Conservation (phyloP, 2,888 invertebrate genomes). For the Seira sanloemensis region DNA sequence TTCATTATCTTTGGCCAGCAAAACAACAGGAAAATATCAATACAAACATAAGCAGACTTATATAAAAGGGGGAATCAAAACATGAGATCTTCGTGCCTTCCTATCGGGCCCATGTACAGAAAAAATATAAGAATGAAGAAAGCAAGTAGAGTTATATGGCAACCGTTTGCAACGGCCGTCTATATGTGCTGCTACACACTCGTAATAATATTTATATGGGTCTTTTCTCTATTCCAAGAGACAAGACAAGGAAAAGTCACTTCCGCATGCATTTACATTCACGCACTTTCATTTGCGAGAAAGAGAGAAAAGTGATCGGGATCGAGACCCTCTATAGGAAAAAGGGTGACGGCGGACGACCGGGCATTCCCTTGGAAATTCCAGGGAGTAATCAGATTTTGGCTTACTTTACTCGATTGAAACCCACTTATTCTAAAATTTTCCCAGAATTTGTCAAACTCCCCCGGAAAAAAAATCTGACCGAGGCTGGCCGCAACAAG, state of each 20-base stretch:
- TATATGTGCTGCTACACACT: too few relatives aligned
- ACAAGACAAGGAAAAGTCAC: background rate
- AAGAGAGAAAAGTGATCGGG: background rate
- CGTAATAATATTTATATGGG: too few relatives aligned
- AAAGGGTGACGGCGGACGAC: constrained; percentile 8
- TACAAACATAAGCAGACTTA: background rate
- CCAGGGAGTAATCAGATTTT: background rate
- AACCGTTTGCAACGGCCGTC: too few relatives aligned
- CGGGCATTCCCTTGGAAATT: background rate
- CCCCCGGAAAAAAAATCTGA: background rate
- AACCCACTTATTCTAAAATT: background rate
- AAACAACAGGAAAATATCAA: constrained; percentile 25
- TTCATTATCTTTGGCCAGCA: constrained; percentile 72
- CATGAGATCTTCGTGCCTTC: background rate
- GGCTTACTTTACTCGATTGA: background rate
- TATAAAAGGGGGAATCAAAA: background rate
- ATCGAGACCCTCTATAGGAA: background rate
- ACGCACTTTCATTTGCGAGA: background rate
- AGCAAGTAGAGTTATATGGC: too few relatives aligned
- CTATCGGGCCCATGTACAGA: too few relatives aligned
- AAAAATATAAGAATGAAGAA: too few relatives aligned
- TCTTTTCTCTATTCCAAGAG: background rate
- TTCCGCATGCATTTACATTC: background rate
- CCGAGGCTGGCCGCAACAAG: background rate
- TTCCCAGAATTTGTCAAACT: background rate